phyloP scores from a whole-genome alignment of 2,888 invertebrate genomes.

The Patella caerulea region DNA sequence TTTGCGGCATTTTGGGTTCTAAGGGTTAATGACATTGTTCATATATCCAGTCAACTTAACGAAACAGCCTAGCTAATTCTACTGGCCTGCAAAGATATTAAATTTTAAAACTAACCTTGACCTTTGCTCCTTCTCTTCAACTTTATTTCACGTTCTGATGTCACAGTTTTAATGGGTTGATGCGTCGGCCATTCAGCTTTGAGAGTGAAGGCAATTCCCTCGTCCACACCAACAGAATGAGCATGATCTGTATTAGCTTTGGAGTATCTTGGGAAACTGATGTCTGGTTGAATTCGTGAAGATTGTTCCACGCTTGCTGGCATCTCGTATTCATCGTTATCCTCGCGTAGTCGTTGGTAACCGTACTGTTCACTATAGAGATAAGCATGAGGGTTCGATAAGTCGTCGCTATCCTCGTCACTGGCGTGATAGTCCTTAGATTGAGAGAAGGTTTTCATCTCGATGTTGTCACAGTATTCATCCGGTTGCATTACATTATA shows the following conservation, averaged over 20 bases:
- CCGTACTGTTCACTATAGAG: slow-evolving; percentile 18
- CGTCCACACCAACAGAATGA: slow-evolving; percentile 33
- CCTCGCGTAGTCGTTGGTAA: background rate
- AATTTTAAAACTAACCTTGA: no score
- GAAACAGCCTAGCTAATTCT: no score
- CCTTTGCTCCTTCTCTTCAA: no score
- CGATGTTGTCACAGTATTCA: slow-evolving; percentile 35
- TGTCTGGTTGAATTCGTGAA: background rate
- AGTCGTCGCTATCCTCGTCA: slow-evolving; percentile 3
- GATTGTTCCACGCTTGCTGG: background rate
- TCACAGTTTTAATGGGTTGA: no score
- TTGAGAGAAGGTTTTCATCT: slow-evolving; percentile 41
- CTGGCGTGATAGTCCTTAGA: slow-evolving; percentile 12
- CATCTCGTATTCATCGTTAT: slow-evolving; percentile 12
- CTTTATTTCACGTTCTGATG: no score
- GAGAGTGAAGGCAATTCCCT: slow-evolving; percentile 38
- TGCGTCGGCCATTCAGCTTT: no score
- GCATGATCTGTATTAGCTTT: no score
- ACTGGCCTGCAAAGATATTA: no score
- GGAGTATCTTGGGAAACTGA: no score
- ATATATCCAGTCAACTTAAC: no score
- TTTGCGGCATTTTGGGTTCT: no score
- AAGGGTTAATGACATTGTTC: no score
- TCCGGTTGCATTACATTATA: slow-evolving; percentile 28
- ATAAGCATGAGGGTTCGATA: slow-evolving; percentile 12